Base-by-base conservation (phyloP, 2,797 vertebrate species). In the Morus bassanus region DNA sequence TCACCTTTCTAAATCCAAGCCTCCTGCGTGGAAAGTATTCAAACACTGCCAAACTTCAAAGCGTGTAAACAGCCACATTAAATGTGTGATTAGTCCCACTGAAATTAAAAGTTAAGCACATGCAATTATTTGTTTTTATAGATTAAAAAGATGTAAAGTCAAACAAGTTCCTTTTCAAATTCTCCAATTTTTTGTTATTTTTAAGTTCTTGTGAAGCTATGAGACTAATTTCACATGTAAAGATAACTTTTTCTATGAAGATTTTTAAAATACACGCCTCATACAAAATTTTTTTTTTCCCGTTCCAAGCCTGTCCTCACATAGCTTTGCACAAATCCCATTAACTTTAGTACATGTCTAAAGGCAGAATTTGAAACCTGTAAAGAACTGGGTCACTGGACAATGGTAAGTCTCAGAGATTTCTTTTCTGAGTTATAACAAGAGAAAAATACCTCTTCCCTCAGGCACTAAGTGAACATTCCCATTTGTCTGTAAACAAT, bases 381-480 rank as follows among this genome's bases (percentile, higher is more conserved):
- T 35, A 9, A 91, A 89, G 88, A 96, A 96, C 78, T 91, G 80
- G 94, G 82, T 94, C 85, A 94, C 78, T 84, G 91, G 91, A 93
- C 95, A 96, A 95, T 67, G 61, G 23, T 23, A 33, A 73, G 45
- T 46, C 80, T 91, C 73, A 84, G 65, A 87, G 63, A 75, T 61
- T 93, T 95, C 74, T 84, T 84, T 92, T 56, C 72, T 18, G 50
- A 75, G 74, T 91, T 91, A 46, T 9, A 75, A 77, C 43, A 93
- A n/a, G 54, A 72, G 63, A 87, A 86, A 83, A 82, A 77, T 59
- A 68, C 35, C 59, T 88, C 81, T 56, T 84, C 72, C 88, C 79
- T 51, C 2, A 8, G 78, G 85, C 82, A 43, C 64, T 24, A 10
- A 13, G 18, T 2, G n/a, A 92, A 76, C 83, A 48, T 75, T 75